Percentiles rank a stretch among this genome's conserved stretches.
phyloP scores from a whole-genome alignment of 2,113 vertebrate genomes.

The Pholis gunnellus region DNA sequence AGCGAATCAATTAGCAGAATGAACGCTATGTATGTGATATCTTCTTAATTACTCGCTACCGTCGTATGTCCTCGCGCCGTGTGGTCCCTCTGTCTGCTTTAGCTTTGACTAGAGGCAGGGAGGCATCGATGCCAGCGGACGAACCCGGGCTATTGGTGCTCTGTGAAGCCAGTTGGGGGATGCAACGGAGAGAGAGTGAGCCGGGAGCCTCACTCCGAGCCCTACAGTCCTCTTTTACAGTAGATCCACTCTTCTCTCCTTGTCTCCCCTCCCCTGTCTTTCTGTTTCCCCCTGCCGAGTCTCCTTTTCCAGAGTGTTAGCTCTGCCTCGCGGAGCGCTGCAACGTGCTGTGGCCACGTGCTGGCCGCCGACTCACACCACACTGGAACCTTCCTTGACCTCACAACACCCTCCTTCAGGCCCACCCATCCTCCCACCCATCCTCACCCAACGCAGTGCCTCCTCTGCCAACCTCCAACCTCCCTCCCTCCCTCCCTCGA shows the following conservation, averaged over 20 bases:
- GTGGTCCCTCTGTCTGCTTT: constrained; percentile 44
- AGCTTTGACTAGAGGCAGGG: constrained; percentile 16
- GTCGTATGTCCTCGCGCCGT: constrained; percentile 62
- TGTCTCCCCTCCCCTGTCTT: not conserved
- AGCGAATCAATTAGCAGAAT: constrained; percentile 76
- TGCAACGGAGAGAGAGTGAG: not conserved
- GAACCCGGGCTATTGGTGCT: constrained; percentile 29
- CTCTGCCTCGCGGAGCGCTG: constrained; percentile 39
- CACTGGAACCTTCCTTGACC: constrained; percentile 71
- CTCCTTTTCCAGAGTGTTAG: constrained; percentile 34
- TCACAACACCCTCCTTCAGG: constrained; percentile 25
- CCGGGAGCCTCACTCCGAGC: constrained; percentile 31
- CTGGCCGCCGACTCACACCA: constrained; percentile 47
- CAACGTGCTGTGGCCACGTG: constrained; percentile 65
- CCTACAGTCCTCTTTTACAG: constrained; percentile 40
- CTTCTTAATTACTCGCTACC: constrained; percentile 71
- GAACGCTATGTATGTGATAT: constrained; percentile 69
- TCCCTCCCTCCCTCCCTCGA: not conserved
- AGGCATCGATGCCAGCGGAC: constrained; percentile 26
- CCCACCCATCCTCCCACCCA: too few species aligned
- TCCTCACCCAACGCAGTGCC: not conserved
- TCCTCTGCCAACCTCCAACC: constrained; percentile 11
- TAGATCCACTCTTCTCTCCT: constrained; percentile 1
- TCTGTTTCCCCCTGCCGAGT: constrained; percentile 22
- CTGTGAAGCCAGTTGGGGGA: constrained; percentile 18